Evolutionary conservation across 2,797 vertebrate species (phyloP).

Genomic region (Chromobotia macracanthus): DNA sequence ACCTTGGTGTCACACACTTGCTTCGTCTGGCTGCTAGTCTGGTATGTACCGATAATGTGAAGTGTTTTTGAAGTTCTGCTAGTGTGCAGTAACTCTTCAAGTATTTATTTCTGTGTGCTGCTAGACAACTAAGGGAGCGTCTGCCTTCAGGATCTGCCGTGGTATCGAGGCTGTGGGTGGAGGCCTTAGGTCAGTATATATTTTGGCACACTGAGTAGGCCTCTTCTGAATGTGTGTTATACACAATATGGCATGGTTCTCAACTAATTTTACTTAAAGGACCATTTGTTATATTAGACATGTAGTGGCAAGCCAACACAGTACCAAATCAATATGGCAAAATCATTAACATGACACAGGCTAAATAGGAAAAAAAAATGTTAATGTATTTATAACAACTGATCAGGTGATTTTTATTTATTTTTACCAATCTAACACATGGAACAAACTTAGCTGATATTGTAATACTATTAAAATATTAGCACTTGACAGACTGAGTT

Average conservation of each 20-base stretch:
- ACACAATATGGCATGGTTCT: neutral
- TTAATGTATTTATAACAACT: too few species aligned
- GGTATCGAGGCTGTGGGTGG: slow-evolving; percentile 93
- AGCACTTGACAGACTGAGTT: too few species aligned
- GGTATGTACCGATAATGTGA: slow-evolving; percentile 71
- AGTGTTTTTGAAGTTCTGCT: neutral
- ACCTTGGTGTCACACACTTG: slow-evolving; percentile 87
- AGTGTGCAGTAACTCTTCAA: neutral
- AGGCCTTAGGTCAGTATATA: slow-evolving; percentile 84
- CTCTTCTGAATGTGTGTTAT: neutral
- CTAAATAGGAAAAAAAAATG: too few species aligned
- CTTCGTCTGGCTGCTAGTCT: slow-evolving; percentile 87
- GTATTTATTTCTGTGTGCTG: slow-evolving; percentile 16
- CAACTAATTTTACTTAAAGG: neutral
- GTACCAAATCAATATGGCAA: too few species aligned
- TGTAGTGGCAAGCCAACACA: too few species aligned
- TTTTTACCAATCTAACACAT: too few species aligned
- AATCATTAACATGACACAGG: too few species aligned
- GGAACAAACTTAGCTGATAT: too few species aligned
- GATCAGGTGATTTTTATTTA: too few species aligned
- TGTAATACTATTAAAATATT: too few species aligned
- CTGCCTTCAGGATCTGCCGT: slow-evolving; percentile 91
- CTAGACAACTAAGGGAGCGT: slow-evolving; percentile 96
- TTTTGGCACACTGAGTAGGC: neutral
- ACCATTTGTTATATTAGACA: too few species aligned